Conservation (phyloP, 2,113 vertebrate species). For the Myrmophylax atrothorax region DNA sequence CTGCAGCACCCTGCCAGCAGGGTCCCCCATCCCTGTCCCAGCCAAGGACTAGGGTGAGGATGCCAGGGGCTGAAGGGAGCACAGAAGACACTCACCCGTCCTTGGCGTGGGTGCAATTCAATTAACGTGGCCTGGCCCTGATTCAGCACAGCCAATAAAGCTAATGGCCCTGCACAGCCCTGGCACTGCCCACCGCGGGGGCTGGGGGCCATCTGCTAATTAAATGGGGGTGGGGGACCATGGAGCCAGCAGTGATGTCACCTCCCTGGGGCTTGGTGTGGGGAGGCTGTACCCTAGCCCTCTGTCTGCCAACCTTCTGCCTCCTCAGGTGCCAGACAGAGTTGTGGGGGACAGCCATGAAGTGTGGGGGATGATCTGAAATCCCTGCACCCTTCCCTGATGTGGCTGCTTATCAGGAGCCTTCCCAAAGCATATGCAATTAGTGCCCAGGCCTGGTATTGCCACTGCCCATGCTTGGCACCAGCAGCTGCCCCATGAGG, state of each 20-base stretch:
- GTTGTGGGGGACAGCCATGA: background rate
- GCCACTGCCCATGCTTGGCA: background rate
- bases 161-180: conserved; percentile 59
- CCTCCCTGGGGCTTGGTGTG: background rate
- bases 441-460: background rate
- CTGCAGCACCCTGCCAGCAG: rapidly evolving
- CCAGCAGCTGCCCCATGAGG: background rate
- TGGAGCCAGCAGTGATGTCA: conserved; percentile 6
- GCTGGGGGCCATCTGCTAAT: conserved; percentile 52
- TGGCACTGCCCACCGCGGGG: background rate
- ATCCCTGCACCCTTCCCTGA: background rate
- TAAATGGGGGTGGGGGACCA: conserved; percentile 23
- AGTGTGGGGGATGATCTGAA: background rate
- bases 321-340: background rate
- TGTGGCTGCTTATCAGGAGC: background rate
- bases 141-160: conserved; percentile 49
- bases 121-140: conserved; percentile 49
- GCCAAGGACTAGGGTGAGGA: background rate
- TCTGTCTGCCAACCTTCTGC: background rate
- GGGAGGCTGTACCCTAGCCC: background rate
- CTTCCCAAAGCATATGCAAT: background rate
- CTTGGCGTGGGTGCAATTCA: conserved; percentile 57
- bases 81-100: background rate
- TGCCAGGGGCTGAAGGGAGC: background rate
- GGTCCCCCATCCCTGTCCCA: background rate